Conservation (phyloP, 2,113 vertebrate genomes). For the Aptenodytes patagonicus region DNA sequence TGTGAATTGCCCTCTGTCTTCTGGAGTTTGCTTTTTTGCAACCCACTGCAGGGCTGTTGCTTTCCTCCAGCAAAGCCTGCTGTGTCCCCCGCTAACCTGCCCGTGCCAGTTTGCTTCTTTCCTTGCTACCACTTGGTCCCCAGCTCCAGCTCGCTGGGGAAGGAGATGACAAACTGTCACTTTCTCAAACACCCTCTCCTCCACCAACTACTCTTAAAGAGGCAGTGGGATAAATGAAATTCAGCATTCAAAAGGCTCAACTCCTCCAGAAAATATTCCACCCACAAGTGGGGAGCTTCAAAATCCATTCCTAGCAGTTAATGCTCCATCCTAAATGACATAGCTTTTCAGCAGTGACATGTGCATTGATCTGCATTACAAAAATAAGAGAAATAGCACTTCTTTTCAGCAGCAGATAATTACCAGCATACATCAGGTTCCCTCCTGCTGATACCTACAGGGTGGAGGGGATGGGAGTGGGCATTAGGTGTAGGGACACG, state of each 20-base stretch:
- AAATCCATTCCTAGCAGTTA: conserved; percentile 53
- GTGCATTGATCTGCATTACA: conserved; percentile 47
- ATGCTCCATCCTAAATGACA: conserved; percentile 68
- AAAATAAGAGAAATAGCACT: conserved; percentile 61
- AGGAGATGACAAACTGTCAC: conserved; percentile 60
- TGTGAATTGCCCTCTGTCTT: neutral
- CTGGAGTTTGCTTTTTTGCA: neutral
- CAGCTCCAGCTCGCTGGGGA: neutral
- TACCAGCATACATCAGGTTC: conserved; percentile 49
- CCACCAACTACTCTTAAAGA: conserved; percentile 57
- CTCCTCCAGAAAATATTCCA: conserved; percentile 63
- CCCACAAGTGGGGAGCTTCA: conserved; percentile 37
- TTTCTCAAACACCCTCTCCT: conserved; percentile 58
- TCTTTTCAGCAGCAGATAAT: conserved; percentile 60
- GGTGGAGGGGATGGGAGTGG: conserved; percentile 53
- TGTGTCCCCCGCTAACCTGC: neutral
- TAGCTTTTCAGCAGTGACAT: conserved; percentile 47
- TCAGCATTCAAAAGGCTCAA: conserved; percentile 43
- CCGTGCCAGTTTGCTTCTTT: neutral
- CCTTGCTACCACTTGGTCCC: neutral
- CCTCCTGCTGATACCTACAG: conserved; percentile 45
- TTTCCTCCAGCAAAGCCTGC: neutral
- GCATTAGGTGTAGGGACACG: conserved; percentile 25
- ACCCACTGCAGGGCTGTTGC: neutral
- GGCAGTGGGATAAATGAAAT: conserved; percentile 62